Evolutionary conservation across 1,140 invertebrate genomes (phyloP).

Genomic region (Aphelinus certus): DNA sequence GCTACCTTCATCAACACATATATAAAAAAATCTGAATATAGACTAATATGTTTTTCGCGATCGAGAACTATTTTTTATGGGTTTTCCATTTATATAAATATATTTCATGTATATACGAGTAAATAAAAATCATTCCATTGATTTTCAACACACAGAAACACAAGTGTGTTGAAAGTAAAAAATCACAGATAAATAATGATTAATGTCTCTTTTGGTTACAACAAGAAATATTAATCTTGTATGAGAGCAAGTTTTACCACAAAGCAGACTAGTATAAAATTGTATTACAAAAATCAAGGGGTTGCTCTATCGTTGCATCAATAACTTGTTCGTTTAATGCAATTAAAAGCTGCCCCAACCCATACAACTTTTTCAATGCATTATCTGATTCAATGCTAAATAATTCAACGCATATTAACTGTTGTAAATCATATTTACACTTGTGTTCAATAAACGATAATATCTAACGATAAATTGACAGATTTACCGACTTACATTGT

Average conservation of each 20-base stretch:
- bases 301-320: conserved; percentile 18
- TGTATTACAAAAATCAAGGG: conserved; percentile 30
- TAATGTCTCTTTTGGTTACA: conserved; percentile 28
- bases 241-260: conserved; percentile 22
- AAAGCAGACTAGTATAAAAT: conserved; percentile 39
- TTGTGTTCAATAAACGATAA: conserved; percentile 1
- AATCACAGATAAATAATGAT: conserved; percentile 49
- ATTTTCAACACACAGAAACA: conserved; percentile 20
- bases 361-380: too few relatives aligned
- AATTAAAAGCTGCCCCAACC: conserved; percentile 7
- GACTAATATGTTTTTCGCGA: conserved; percentile 9
- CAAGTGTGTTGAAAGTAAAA: conserved; percentile 31
- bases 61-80: conserved; percentile 9
- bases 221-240: conserved; percentile 19
- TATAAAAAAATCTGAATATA: background rate
- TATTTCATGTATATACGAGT: conserved; percentile 2
- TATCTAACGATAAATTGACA: background rate
- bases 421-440: conserved; percentile 35
- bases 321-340: background rate
- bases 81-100: conserved; percentile 20
- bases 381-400: background rate
- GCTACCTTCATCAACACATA: conserved; percentile 8
- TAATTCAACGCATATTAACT: conserved; percentile 14
- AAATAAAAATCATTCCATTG: conserved; percentile 29
- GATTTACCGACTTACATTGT: conserved; percentile 27